Evolutionary conservation across 2,113 vertebrate genomes (phyloP).

Genomic region (Camelus bactrianus): DNA sequence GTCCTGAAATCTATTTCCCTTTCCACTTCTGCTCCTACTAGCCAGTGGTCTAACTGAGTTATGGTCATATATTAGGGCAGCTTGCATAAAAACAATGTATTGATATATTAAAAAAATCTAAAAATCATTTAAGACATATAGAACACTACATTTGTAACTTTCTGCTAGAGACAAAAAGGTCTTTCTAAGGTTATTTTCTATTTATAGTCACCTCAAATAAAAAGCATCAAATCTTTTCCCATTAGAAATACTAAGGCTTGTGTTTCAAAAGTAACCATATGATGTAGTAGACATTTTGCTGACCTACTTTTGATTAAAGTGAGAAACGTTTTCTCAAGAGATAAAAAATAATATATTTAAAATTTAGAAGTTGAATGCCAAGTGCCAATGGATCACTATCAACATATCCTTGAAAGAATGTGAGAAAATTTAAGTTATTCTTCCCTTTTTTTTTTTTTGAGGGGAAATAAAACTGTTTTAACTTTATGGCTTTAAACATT

Average conservation of each 20-base stretch:
- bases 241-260: slow-evolving; percentile 19
- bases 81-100: not conserved
- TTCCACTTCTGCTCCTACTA: not conserved
- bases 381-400: not conserved
- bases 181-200: slow-evolving; percentile 27
- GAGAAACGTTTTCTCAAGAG: not conserved
- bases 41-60: not conserved
- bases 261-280: slow-evolving; percentile 36
- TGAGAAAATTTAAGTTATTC: not conserved
- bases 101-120: slow-evolving; percentile 27
- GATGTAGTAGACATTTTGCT: not conserved
- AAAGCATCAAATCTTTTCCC: not conserved
- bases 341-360: not conserved
- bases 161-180: not conserved
- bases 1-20: not conserved
- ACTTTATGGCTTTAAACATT: not conserved
- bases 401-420: not conserved
- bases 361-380: slow-evolving; percentile 13
- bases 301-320: slow-evolving; percentile 52
- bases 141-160: not conserved
- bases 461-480: not conserved
- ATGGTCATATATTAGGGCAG: not conserved
- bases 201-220: slow-evolving; percentile 21
- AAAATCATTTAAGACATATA: not conserved
- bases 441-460: not conserved